Conservation (phyloP, 1,140 invertebrate species). For the Trissolcus basalis region DNA sequence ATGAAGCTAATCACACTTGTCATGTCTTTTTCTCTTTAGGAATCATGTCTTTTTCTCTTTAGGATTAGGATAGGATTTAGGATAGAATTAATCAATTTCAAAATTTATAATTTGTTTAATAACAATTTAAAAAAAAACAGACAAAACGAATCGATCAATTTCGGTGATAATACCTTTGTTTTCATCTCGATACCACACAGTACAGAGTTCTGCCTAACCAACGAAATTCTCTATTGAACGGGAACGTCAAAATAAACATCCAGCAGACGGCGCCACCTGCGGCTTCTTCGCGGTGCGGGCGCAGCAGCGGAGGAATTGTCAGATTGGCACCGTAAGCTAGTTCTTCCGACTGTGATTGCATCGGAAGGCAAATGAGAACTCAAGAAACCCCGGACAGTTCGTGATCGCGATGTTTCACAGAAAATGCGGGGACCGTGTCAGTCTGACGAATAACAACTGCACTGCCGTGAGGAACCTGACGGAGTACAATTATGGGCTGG, state of each 20-base stretch:
- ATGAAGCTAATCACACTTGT: no score
- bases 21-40: no score
- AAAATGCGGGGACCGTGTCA: slow-evolving; percentile 87
- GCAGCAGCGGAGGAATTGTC: slow-evolving; percentile 5
- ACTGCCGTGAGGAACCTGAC: slow-evolving; percentile 87
- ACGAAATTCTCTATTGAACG: not conserved
- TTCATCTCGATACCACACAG: no score
- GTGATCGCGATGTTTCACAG: slow-evolving; percentile 82
- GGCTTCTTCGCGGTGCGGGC: not conserved
- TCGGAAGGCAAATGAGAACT: slow-evolving; percentile 47
- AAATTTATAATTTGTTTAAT: no score
- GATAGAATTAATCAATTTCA: no score
- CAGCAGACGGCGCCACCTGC: slow-evolving; percentile 11
- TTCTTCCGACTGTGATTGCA: slow-evolving; percentile 32
- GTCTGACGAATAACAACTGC: slow-evolving; percentile 86
- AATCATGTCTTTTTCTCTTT: no score
- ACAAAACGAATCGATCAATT: no score
- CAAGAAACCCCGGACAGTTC: slow-evolving; percentile 11
- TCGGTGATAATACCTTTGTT: no score
- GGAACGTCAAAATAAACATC: not conserved
- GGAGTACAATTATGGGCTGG: slow-evolving; percentile 89
- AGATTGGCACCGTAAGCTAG: slow-evolving; percentile 27
- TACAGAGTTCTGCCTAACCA: not conserved
- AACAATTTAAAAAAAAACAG: no score
- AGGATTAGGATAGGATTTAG: no score